Percentiles rank a stretch among this genome's conserved stretches.
Conservation (phyloP, 2,888 invertebrate genomes). For the Athripsodes cinereus region DNA sequence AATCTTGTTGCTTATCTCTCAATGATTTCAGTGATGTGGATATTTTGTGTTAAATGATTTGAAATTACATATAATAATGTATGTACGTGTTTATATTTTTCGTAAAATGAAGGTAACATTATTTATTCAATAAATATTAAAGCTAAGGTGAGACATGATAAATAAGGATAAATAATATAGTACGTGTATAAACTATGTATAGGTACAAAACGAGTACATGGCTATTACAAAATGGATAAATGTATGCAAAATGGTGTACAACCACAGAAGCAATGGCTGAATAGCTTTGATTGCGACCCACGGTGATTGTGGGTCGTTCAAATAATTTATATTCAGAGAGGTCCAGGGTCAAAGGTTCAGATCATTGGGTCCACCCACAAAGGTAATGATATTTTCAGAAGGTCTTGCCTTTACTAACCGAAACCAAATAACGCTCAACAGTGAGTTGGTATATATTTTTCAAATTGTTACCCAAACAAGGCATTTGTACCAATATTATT, state of each 20-base stretch:
- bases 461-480: too few species aligned
- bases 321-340: constrained; percentile 25
- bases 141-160: too few species aligned
- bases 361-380: constrained; percentile 3
- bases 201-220: neutral
- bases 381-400: neutral
- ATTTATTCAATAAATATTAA: too few species aligned
- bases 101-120: too few species aligned
- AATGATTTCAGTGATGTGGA: too few species aligned
- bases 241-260: constrained; percentile 25
- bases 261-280: constrained; percentile 10
- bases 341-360: constrained; percentile 12
- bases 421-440: neutral
- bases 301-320: constrained; percentile 14
- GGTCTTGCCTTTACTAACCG: neutral
- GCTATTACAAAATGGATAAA: constrained; percentile 13
- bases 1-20: too few species aligned
- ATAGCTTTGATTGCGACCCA: constrained; percentile 23
- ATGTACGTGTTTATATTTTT: too few species aligned
- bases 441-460: neutral
- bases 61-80: too few species aligned
- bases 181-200: too few species aligned
- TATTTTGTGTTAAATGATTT: too few species aligned
- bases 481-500: too few species aligned
- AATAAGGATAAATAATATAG: too few species aligned